Percentiles rank a stretch among this genome's conserved stretches.
These are phyloP conservation scores for Agriopis leucophaearia DNA, from an alignment of 2,888 invertebrate genomes.

Conservation along the genomic window DNA sequence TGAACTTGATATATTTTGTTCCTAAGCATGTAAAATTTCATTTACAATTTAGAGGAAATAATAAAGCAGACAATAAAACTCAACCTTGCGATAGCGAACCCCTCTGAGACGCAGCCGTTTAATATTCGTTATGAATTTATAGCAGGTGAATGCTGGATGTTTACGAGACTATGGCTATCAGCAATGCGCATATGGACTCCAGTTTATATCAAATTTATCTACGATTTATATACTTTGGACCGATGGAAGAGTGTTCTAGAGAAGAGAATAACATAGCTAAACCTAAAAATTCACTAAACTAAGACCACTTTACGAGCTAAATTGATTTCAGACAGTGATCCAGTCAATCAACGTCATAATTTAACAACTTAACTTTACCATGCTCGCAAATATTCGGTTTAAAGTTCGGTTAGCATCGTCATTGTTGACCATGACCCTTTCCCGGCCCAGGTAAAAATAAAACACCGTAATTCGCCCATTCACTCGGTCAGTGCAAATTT, in stretches of 20 bases:
- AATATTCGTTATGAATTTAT: conserved; percentile 52
- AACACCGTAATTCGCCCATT: conserved; percentile 25
- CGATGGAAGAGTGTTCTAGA: background rate
- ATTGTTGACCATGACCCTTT: conserved; percentile 16
- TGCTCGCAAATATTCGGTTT: background rate
- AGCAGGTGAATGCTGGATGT: conserved; percentile 45
- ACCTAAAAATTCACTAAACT: too few relatives aligned
- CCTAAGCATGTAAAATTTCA: conserved; percentile 44
- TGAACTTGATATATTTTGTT: background rate
- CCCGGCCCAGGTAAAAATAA: conserved; percentile 32
- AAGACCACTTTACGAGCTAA: too few relatives aligned
- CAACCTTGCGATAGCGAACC: conserved; percentile 51
- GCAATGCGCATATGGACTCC: conserved; percentile 23
- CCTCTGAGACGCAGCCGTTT: conserved; percentile 39
- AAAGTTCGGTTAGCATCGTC: background rate
- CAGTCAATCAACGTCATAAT: background rate
- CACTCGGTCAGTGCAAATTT: conserved; percentile 29
- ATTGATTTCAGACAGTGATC: background rate
- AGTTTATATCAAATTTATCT: conserved; percentile 17
- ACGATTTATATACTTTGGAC: conserved; percentile 6
- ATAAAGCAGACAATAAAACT: conserved; percentile 55
- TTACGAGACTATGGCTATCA: conserved; percentile 28
- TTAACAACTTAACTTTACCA: background rate
- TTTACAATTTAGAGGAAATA: conserved; percentile 54
- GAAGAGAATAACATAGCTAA: background rate